A percentile compares a stretch with the other conserved stretches of the same genome.
Conservation (phyloP, 2,888 invertebrate species). For the Eristalis pertinax region DNA sequence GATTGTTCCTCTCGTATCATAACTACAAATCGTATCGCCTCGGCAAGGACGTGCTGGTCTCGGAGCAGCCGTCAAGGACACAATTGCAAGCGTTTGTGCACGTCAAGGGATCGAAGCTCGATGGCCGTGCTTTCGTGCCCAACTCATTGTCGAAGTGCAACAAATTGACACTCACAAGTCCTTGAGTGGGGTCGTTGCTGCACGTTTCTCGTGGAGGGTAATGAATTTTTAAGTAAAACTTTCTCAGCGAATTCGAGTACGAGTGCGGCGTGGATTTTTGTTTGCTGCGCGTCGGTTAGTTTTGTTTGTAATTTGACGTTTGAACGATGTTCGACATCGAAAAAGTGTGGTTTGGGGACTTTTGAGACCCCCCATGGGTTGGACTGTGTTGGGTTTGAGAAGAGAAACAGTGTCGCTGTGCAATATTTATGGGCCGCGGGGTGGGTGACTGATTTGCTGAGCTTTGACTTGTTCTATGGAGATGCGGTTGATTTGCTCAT, state of each 20-base stretch:
- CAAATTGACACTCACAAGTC: constrained; percentile 61
- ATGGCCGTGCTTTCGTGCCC: constrained; percentile 33
- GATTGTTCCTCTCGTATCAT: not conserved
- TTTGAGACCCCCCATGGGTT: not conserved
- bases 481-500: not conserved
- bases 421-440: not conserved
- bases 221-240: constrained; percentile 64
- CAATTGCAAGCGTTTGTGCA: constrained; percentile 13
- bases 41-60: not conserved
- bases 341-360: too few relatives aligned
- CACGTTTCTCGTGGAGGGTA: constrained; percentile 37
- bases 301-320: constrained; percentile 52
- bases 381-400: not conserved
- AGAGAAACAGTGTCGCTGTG: not conserved
- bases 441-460: not conserved
- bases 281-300: constrained; percentile 26
- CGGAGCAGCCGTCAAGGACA: not conserved
- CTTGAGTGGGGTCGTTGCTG: constrained; percentile 35
- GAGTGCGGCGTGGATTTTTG: constrained; percentile 5
- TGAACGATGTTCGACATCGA: constrained; percentile 41
- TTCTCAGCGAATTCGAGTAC: constrained; percentile 37
- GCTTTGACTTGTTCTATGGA: not conserved
- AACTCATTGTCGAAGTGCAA: constrained; percentile 33
- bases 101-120: constrained; percentile 35
- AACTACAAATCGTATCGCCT: constrained; percentile 10